Evolutionary conservation across 2,113 vertebrate genomes (phyloP), one percentile per base, ranked within the genome.

Genomic region (Prolemur simus): DNA sequence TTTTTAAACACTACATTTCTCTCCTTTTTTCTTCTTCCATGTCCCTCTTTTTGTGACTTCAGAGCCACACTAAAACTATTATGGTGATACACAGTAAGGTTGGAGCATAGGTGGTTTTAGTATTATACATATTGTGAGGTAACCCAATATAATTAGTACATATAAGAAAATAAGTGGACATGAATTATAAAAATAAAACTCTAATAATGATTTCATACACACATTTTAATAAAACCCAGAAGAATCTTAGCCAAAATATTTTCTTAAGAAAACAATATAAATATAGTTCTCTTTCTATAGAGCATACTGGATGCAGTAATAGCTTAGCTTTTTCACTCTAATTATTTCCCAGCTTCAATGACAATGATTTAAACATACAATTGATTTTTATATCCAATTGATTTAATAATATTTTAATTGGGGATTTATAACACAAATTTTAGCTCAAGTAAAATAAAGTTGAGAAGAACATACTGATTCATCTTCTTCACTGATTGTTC

Each of bases 381-480:
- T 1, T 82, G 56, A 64, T 63, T 94, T 95, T 96, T 66, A 92
- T 7, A 83, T 21, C 32, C 37, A 73, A 78, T 1, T 92, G 86
- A 58, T 60, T 87, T 78, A 80, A 89, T 47, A 80, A 32, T 69
- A 91, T 91, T 88, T 89, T 77, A 91, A 63, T 71, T 80, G 9
- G 18, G 56, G 92, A 86, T 81, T 76, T 84, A 54, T 68, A 80
- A 66, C 5, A 93, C 1, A 93, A n/a, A 66, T 58, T 60, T 94
- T 76, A 86, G 80, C 42, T 92, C 42, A 93, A 84, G 49, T 37
- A 56, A 83, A 78, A 56, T 81, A 87, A 54, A 91, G 63, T 63
- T 87, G 45, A 89, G 34, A 60, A 93, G 49, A 89, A 97, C 98
- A 77, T 97, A 98, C 98, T 21, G 95, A 98, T 68, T 98, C 91